phyloP scores from a whole-genome alignment of 2,888 invertebrate genomes.

The Trachelus stipa region DNA sequence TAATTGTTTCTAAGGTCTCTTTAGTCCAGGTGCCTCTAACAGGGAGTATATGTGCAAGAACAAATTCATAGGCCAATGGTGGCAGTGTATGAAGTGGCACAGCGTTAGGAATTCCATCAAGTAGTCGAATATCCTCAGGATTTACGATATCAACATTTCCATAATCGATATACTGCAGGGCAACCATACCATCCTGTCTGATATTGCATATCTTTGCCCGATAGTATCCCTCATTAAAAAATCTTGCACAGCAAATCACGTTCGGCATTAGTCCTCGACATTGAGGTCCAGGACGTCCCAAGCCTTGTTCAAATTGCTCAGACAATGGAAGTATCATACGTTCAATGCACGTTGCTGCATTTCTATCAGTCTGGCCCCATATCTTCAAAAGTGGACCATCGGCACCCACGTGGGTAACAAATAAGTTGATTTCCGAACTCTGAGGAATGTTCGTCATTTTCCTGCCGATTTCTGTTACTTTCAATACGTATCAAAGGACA shows the following conservation, averaged over 20 bases:
- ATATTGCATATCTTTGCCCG: conserved; percentile 73
- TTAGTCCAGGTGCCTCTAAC: conserved; percentile 71
- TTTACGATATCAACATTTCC: conserved; percentile 75
- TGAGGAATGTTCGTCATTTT: conserved; percentile 34
- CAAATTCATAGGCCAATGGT: conserved; percentile 73
- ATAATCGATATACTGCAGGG: conserved; percentile 78
- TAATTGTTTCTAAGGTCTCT: conserved; percentile 64
- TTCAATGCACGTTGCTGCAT: conserved; percentile 71
- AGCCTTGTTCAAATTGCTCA: conserved; percentile 68
- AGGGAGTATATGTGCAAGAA: conserved; percentile 71
- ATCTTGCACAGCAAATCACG: conserved; percentile 75
- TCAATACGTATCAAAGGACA: not conserved
- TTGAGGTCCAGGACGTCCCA: conserved; percentile 50
- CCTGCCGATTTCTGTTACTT: not conserved
- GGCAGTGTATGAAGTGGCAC: conserved; percentile 63
- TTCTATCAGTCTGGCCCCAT: conserved; percentile 75
- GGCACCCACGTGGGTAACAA: conserved; percentile 77
- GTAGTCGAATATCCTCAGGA: conserved; percentile 71
- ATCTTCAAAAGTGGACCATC: conserved; percentile 78
- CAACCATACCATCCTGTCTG: conserved; percentile 69
- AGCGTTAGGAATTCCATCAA: conserved; percentile 70
- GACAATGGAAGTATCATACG: conserved; percentile 56
- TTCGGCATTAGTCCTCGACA: conserved; percentile 65
- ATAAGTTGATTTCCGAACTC: conserved; percentile 55
- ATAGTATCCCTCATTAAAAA: conserved; percentile 75